These are phyloP conservation scores for Falco berigora DNA, from an alignment of 2,797 vertebrate species.

Conservation along the genomic window DNA sequence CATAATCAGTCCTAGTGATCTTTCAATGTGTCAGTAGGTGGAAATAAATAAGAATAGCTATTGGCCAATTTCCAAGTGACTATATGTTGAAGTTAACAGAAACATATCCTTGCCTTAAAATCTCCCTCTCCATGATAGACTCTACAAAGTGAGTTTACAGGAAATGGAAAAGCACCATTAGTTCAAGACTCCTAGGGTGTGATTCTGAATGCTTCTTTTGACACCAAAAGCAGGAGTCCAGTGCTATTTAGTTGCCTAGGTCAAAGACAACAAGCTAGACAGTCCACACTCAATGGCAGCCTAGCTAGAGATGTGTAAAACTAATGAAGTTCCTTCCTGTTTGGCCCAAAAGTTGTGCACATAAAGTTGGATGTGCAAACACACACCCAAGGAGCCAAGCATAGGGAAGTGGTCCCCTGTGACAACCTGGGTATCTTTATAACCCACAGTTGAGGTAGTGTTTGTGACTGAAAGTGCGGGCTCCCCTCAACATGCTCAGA, in stretches of 20 bases:
- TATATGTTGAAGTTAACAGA: not conserved
- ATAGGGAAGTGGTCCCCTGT: not conserved
- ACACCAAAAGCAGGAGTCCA: not conserved
- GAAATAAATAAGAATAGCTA: not conserved
- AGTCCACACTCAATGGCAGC: not conserved
- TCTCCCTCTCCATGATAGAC: not conserved
- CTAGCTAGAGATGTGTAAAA: not conserved
- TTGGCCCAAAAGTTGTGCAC: not conserved
- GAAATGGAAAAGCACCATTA: not conserved
- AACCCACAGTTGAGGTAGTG: not conserved
- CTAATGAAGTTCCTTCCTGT: not conserved
- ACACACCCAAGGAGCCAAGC: accelerated
- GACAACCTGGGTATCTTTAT: not conserved
- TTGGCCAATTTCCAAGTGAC: not conserved
- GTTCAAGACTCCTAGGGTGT: not conserved
- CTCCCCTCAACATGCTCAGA: not conserved
- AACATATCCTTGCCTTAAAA: not conserved
- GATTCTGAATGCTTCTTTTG: not conserved
- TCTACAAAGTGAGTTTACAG: not conserved
- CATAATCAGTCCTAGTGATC: not conserved
- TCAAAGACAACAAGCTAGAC: not conserved
- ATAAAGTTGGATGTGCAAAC: not conserved
- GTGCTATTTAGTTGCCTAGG: not conserved
- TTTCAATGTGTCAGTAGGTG: not conserved
- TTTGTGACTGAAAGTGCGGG: not conserved